phyloP scores from a whole-genome alignment of 2,113 vertebrate genomes.

The Pitta sordida region DNA sequence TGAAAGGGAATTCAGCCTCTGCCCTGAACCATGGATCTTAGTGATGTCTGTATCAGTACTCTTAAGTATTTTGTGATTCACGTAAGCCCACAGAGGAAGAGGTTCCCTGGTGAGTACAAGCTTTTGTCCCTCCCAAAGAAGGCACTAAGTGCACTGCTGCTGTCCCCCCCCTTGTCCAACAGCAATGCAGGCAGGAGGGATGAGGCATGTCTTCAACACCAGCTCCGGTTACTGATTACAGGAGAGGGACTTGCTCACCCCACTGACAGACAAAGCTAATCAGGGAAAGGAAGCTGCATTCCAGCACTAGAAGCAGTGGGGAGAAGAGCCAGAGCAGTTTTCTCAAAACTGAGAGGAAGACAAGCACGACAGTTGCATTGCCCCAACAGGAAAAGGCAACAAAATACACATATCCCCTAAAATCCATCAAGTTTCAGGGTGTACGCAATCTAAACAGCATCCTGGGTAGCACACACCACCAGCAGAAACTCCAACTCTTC shows the following conservation, averaged over 20 bases:
- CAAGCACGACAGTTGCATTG: background rate
- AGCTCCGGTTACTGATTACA: conserved; percentile 47
- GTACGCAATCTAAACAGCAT: background rate
- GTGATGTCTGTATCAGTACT: background rate
- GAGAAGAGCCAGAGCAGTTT: background rate
- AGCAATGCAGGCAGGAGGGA: background rate
- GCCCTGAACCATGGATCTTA: background rate
- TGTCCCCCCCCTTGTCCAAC: background rate
- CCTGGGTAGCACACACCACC: background rate
- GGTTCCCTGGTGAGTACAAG: background rate
- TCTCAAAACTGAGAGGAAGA: background rate
- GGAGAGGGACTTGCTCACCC: conserved; percentile 9
- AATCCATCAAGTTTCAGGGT: background rate
- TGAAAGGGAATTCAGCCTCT: background rate
- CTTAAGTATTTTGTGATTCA: background rate
- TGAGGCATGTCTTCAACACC: conserved; percentile 30
- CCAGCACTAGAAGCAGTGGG: background rate
- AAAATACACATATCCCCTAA: background rate
- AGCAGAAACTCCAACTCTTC: background rate
- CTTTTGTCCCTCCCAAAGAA: background rate
- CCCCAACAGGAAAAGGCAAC: background rate
- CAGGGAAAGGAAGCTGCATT: background rate
- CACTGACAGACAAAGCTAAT: conserved; percentile 28
- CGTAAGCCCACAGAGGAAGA: background rate
- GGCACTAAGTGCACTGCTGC: accelerated